Base-by-base conservation (phyloP, 1,140 invertebrate species). In the Trichomalopsis sarcophagae region DNA sequence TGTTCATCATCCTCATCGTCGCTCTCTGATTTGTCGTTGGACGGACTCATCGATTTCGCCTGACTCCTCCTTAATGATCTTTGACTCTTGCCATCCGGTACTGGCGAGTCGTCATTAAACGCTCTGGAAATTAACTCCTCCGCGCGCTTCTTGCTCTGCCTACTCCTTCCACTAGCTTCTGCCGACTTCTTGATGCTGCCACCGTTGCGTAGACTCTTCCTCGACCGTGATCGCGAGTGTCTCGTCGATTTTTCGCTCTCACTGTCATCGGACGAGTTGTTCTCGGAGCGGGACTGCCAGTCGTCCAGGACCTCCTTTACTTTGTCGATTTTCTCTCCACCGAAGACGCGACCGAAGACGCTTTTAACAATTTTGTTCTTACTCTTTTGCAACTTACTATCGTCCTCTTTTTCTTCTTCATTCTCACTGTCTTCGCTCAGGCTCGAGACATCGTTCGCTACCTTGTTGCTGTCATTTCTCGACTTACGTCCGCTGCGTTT, bases 321-420 rank as follows among this genome's bases (percentile, higher is more conserved):
- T 76, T 93, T 92, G 21, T 92, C 91, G 0, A 86, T 62, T 47
- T 93, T 93, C 30, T 93, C 93, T 4, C 90, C 87, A 0, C 86
- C 89, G 10, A 93, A 92, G 0, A 90, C 92, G 55, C 92, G 86
- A 0, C 91, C 92, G 30, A 93, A 93, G 0, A 93, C 92, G 23
- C 91, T 91, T 13, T 92, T 90, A 0, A 93, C 92, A 4, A 93
- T 93, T 44, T 93, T 93, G 7, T 87, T 89, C 40, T 93, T 93
- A 55, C 88, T 92, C 40, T 88, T 83, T 62, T 83, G 47, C 3
- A 78, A 0, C n/a, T 82, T 68, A 13, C 80, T 68, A 87, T 0
- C 30, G 88, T 88, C 68, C 14, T 90, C 89, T 0, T 78, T 75
- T 0, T 81, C 83, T 3, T 89, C 88, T 10, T 89, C 89, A 0